Percentiles rank a stretch among this genome's conserved stretches.
phyloP scores from a whole-genome alignment of 1,140 invertebrate genomes.

The Sarcophaga peregrina region DNA sequence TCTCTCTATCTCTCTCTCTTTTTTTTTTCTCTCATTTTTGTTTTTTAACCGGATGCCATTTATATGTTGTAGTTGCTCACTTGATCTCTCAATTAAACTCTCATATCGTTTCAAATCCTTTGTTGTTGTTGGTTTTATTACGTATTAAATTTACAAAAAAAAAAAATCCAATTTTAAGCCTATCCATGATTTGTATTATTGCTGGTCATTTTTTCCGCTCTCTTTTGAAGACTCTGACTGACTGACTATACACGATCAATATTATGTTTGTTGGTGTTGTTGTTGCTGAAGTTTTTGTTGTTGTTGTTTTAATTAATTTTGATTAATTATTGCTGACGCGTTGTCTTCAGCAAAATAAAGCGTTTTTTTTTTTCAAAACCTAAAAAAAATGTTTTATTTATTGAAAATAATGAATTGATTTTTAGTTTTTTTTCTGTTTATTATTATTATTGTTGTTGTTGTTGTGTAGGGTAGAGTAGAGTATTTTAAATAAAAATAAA shows the following conservation, averaged over 20 bases:
- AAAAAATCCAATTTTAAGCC: constrained; percentile 6
- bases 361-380: no score
- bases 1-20: background rate
- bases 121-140: constrained; percentile 22
- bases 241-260: background rate
- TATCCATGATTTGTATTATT: background rate
- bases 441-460: background rate
- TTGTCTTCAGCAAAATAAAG: background rate
- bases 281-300: constrained; percentile 4
- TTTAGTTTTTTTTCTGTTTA: background rate
- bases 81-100: background rate
- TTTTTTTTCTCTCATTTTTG: no score
- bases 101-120: background rate
- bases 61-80: background rate
- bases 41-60: background rate
- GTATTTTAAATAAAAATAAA: background rate
- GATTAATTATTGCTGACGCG: constrained; percentile 44
- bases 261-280: background rate
- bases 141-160: background rate
- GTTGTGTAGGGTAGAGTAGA: background rate
- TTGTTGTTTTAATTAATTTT: constrained; percentile 40
- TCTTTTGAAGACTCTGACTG: background rate
- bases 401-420: constrained; percentile 2
- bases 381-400: background rate
- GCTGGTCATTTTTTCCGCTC: background rate